Base-by-base conservation (phyloP, 2,113 vertebrate species). In the Hypomesus transpacificus region DNA sequence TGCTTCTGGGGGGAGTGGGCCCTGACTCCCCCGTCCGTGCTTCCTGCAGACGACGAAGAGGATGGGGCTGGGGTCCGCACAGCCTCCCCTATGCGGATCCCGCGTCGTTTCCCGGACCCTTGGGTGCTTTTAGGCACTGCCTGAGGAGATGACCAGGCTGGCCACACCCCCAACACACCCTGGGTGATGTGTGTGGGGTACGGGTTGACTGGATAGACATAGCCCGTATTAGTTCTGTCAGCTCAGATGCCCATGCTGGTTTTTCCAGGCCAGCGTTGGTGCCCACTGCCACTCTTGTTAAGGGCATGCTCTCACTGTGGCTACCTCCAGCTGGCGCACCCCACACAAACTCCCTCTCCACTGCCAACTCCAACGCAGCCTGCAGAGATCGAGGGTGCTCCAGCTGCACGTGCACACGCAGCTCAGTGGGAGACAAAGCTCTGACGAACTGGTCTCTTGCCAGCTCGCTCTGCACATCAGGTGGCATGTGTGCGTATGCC, bases 401-500 rank as follows among this genome's bases (percentile, higher is more conserved):
- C 16, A 71, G 17, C 50, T 71, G 70, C 17, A 18, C 22, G 2
- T 71, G 70, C 2, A 61, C 50, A 8, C 22, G 46, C 14, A 71
- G 58, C 16, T 72, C 61, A 3, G 46, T 56, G 17, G 70, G 70
- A 11, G 22, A 54, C 21, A 64, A 50, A 14, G 70, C 46, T 26
- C 56, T 34, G 46, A 71, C 51, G 14, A 71, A 71, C 50, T 71
- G 46, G 21, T 64, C 70, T 34, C 22, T 20, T 3, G 70, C 46
- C 8, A 71, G 16, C 50, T 54, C 50, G 16, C 60, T 64, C 39
- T 71, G 68, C 8, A 69, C 18, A 3, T 14, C 53, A 14, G 68
- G 54, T 4, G 68, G 54, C 68, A 71, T 71, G 69, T 62, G 69
- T n/a, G 69, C 58, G 9, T 62, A 62, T 9, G 69, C 59, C 21